Conservation (phyloP, 1,140 invertebrate genomes). For the Tenebrio molitor region DNA sequence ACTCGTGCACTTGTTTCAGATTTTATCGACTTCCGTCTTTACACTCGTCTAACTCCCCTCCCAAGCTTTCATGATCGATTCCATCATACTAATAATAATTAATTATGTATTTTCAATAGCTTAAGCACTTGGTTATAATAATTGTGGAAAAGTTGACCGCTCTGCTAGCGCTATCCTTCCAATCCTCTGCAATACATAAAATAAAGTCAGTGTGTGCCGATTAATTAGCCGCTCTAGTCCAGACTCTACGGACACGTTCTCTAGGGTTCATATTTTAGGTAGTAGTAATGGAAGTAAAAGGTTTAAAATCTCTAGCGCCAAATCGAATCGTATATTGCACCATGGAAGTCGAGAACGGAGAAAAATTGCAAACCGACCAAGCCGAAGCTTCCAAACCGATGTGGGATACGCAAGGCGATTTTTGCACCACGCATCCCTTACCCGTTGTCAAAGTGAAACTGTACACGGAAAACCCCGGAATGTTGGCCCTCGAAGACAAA, state of each 20-base stretch:
- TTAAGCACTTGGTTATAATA: slow-evolving; percentile 18
- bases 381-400: slow-evolving; percentile 98
- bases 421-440: slow-evolving; percentile 96
- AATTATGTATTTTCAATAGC: slow-evolving; percentile 27
- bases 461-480: slow-evolving; percentile 98
- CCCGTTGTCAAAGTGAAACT: slow-evolving; percentile 97
- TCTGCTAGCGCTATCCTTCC: slow-evolving; percentile 22
- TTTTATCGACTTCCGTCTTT: slow-evolving; percentile 29
- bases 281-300: slow-evolving; percentile 99
- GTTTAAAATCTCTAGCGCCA: slow-evolving; percentile 94
- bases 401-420: slow-evolving; percentile 99
- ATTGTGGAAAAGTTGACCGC: slow-evolving; percentile 22
- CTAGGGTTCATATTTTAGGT: slow-evolving; percentile 74
- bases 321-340: slow-evolving; percentile 99
- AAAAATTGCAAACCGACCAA: slow-evolving; percentile 99
- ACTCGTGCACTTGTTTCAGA: slow-evolving; percentile 26
- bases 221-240: slow-evolving; percentile 7
- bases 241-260: slow-evolving; percentile 8
- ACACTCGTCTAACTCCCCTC: background rate
- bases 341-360: slow-evolving; percentile 99
- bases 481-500: slow-evolving; percentile 98
- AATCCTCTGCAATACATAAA: slow-evolving; percentile 21
- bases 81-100: slow-evolving; percentile 28
- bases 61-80: slow-evolving; percentile 1
- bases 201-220: slow-evolving; percentile 30